Evolutionary conservation across 2,888 invertebrate species (phyloP).

Genomic region (Tillus elongatus): DNA sequence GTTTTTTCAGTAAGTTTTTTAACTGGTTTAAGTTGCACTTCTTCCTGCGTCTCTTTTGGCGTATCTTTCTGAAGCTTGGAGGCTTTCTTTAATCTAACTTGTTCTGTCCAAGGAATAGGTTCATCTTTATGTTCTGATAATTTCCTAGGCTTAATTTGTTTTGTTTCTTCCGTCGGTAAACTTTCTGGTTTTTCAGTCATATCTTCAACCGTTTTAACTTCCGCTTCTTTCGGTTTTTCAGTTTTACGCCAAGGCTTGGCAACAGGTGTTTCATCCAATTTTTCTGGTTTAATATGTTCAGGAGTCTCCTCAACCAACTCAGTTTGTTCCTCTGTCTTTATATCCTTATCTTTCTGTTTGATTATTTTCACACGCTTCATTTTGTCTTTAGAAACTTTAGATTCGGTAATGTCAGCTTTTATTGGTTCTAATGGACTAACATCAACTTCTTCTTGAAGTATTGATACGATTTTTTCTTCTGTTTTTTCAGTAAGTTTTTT

Average conservation of each 20-base stretch:
- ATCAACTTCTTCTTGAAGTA: no score
- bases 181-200: no score
- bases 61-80: slow-evolving; percentile 32
- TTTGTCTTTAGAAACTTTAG: no score
- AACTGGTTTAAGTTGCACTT: slow-evolving; percentile 41
- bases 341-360: no score
- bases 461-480: not conserved
- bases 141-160: slow-evolving; percentile 9
- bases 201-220: no score
- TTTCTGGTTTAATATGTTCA: no score
- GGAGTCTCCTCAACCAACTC: no score
- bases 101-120: slow-evolving; percentile 48
- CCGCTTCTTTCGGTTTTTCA: slow-evolving; percentile 25
- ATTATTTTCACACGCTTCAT: no score
- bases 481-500: not conserved
- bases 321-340: no score
- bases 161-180: no score
- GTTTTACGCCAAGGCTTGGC: slow-evolving; percentile 8
- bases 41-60: slow-evolving; percentile 35
- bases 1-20: slow-evolving; percentile 28
- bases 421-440: no score
- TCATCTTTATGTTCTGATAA: slow-evolving; percentile 21
- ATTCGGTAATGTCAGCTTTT: no score
- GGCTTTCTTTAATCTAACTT: slow-evolving; percentile 44
- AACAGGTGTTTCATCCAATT: not conserved